Evolutionary conservation across 2,113 vertebrate species (phyloP).

Genomic region (Oreochromis niloticus): DNA sequence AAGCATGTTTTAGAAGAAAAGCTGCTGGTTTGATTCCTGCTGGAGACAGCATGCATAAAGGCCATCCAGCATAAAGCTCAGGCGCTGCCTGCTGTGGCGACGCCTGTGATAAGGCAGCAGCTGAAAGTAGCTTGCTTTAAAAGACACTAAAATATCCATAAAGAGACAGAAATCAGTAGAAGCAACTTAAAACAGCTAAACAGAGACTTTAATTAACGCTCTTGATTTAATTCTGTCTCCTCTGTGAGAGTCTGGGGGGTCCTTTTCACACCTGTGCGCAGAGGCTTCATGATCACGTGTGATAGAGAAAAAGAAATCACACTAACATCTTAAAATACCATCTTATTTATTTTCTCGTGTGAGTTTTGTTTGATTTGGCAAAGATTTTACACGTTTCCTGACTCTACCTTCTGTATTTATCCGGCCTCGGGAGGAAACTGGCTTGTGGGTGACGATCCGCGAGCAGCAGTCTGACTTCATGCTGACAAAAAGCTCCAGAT

Average conservation of each 20-base stretch:
- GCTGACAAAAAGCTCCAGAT: neutral
- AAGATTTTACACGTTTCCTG: accelerated
- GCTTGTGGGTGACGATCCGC: neutral
- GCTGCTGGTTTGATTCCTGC: neutral
- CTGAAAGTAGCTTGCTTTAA: neutral
- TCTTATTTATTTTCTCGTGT: neutral
- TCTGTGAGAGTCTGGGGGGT: neutral
- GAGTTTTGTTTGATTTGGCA: neutral
- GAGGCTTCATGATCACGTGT: neutral
- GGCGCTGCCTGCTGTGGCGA: neutral
- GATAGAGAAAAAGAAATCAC: neutral
- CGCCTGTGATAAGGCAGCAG: neutral
- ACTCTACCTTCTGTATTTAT: neutral
- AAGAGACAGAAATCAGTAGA: neutral
- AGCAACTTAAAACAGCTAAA: neutral
- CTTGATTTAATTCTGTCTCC: neutral
- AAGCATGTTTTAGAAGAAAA: neutral
- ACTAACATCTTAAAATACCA: neutral
- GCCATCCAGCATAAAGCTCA: accelerated
- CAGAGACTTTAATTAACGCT: neutral
- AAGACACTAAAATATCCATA: neutral
- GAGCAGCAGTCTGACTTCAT: neutral
- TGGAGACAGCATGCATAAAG: neutral
- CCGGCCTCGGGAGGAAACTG: neutral
- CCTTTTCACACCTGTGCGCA: neutral